phyloP scores from a whole-genome alignment of 1,140 invertebrate genomes.

The Pentalonia nigronervosa region DNA sequence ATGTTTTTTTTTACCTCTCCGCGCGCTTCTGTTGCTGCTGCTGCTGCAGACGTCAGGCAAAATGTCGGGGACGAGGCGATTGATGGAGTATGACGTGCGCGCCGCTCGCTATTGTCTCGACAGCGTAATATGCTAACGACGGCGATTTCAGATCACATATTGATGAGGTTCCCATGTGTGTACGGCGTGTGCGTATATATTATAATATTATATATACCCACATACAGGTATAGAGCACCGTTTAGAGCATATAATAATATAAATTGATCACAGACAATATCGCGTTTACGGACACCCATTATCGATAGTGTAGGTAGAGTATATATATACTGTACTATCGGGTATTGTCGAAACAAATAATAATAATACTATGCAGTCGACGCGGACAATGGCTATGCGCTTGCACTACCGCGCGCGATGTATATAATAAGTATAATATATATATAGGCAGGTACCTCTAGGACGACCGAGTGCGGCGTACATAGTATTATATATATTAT shows the following conservation, averaged over 20 bases:
- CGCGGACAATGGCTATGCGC: not conserved
- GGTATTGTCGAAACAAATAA: not conserved
- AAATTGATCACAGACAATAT: not conserved
- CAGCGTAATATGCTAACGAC: slow-evolving; percentile 18
- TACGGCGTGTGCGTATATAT: not conserved
- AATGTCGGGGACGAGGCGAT: not conserved
- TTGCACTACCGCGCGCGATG: not conserved
- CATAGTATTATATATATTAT: not conserved
- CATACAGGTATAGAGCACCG: not conserved
- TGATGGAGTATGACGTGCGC: not conserved
- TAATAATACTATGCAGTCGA: not conserved
- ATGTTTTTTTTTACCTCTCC: no score
- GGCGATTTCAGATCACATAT: slow-evolving; percentile 25
- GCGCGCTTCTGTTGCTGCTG: no score
- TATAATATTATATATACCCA: not conserved
- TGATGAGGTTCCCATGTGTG: slow-evolving; percentile 22
- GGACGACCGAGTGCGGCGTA: not conserved
- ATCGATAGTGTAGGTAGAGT: not conserved
- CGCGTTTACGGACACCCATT: not conserved
- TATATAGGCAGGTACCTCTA: not conserved
- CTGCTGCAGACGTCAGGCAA: not conserved
- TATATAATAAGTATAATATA: not conserved
- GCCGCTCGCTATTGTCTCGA: not conserved
- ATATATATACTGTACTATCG: no score
- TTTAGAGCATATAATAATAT: not conserved